These are phyloP conservation scores for Sanderia malayensis DNA, from an alignment of 30 jellyfish, hydroid and myxozoan species.

Conservation along the genomic window DNA sequence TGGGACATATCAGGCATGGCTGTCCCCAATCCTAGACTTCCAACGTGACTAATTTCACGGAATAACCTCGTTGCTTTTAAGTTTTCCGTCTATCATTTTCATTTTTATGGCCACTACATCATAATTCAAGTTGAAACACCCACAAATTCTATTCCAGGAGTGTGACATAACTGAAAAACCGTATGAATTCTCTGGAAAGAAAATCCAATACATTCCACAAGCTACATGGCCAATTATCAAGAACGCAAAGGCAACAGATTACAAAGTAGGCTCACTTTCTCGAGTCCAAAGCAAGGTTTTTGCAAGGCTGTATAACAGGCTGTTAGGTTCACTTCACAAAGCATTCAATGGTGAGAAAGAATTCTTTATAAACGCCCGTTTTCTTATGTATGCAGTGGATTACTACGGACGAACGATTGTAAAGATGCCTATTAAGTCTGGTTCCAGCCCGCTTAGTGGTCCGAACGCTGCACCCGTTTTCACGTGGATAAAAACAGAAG, in stretches of 20 bases:
- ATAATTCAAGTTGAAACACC: too few relatives aligned
- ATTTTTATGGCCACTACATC: too few relatives aligned
- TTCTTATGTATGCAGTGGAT: conserved; percentile 53
- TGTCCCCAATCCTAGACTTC: too few relatives aligned
- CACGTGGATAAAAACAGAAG: conserved; percentile 34
- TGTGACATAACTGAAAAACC: conserved; percentile 20
- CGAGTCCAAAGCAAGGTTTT: conserved; percentile 7
- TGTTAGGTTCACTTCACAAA: conserved; percentile 44
- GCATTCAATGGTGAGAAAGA: conserved; percentile 50
- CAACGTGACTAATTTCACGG: too few relatives aligned
- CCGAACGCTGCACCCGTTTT: conserved; percentile 54
- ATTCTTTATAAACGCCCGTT: conserved; percentile 23
- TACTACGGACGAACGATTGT: conserved; percentile 46
- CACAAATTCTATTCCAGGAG: conserved; percentile 11
- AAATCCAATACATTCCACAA: conserved; percentile 6
- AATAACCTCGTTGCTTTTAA: too few relatives aligned
- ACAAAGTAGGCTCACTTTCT: conserved; percentile 14
- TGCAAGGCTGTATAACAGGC: conserved; percentile 33
- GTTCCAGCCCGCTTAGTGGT: conserved; percentile 25
- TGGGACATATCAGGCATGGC: too few relatives aligned
- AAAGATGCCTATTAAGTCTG: conserved; percentile 10
- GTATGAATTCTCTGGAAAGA: conserved; percentile 30
- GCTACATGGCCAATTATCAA: conserved; percentile 48
- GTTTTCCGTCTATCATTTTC: too few relatives aligned
- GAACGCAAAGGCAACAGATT: conserved; percentile 22